phyloP scores from a whole-genome alignment of 2,113 vertebrate species.

The Toxotes jaculatrix region DNA sequence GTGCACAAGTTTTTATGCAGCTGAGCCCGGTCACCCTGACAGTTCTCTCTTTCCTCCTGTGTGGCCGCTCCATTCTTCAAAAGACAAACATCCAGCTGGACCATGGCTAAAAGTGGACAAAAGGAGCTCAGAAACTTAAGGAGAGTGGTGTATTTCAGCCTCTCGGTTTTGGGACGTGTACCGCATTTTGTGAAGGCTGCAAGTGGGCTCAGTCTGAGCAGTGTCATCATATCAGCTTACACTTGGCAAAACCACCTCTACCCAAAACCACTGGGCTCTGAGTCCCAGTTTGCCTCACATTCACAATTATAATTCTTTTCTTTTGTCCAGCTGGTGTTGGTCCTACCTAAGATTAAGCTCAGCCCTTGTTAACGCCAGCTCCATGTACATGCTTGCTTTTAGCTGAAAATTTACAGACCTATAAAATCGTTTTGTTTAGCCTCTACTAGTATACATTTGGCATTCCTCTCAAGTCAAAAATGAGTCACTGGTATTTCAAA shows the following conservation, averaged over 20 bases:
- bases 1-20: conserved; percentile 57
- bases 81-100: conserved; percentile 70
- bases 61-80: conserved; percentile 68
- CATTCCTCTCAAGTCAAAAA: conserved; percentile 66
- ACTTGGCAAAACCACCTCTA: conserved; percentile 46
- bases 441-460: conserved; percentile 54
- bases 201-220: conserved; percentile 45
- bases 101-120: conserved; percentile 72
- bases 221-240: conserved; percentile 68
- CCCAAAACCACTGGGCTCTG: conserved; percentile 57
- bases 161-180: conserved; percentile 48
- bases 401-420: conserved; percentile 15
- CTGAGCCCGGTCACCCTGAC: conserved; percentile 64
- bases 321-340: conserved; percentile 30
- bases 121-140: conserved; percentile 54
- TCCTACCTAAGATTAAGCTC: conserved; percentile 28
- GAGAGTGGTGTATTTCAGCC: conserved; percentile 52
- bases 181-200: conserved; percentile 55
- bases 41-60: conserved; percentile 66
- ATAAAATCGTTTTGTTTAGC: conserved; percentile 44
- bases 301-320: conserved; percentile 32
- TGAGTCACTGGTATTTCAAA: conserved; percentile 74
- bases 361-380: conserved; percentile 8
- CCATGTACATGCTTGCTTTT: neutral
- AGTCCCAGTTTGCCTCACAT: conserved; percentile 47